Base-by-base conservation (phyloP, 64 coral and sea anemone species). In the Dendrophyllia cribrosa region DNA sequence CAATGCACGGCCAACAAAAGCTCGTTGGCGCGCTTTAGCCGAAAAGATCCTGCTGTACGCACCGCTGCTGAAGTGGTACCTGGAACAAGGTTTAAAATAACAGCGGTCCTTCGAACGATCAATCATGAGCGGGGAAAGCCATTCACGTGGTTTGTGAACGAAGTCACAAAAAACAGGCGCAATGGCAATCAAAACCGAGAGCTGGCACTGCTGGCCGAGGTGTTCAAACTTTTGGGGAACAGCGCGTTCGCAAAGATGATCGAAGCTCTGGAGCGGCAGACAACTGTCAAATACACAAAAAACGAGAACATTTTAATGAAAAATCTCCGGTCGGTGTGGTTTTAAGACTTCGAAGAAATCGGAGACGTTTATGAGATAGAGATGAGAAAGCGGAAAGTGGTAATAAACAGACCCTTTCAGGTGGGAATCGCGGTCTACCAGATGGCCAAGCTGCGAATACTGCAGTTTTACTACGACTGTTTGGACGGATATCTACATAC, bases 21-120 rank as follows among this genome's bases (percentile, higher is more conserved):
- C 12, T 89, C 0, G n/a, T 89, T 0, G 87, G 87, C 0, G 73
- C 12, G 4, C 51, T 53, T 53, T 53, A 53, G 51, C 51, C 51
- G 4, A 92, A 45, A 93, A 93, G 91, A 79, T 93, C 73, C 58
- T 87, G 91, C 15, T 92, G 10, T 92, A 92, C 16, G 43, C 79
- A 4, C 90, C 90, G 1, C 14, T 92, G 44, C 21, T 92, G 53
- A 74, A 75, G 25, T 92, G 90, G 80, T 92, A 92, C 25, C 79
- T 92, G 3, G 84, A 60, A 6, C 78, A 92, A 0, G 90, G 78
- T 59, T 74, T n/a, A 45, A 24, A 20, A 70, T 92, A 0, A 85
- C 79, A 8, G 53, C 50, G 16, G 22, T 72, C 3, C 14, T 65
- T 22, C 60, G 6, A 16, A 49, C 15, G 44, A 59, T 94, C 17